Conservation (phyloP, 2,797 vertebrate species). For the Girardinus metallicus region DNA sequence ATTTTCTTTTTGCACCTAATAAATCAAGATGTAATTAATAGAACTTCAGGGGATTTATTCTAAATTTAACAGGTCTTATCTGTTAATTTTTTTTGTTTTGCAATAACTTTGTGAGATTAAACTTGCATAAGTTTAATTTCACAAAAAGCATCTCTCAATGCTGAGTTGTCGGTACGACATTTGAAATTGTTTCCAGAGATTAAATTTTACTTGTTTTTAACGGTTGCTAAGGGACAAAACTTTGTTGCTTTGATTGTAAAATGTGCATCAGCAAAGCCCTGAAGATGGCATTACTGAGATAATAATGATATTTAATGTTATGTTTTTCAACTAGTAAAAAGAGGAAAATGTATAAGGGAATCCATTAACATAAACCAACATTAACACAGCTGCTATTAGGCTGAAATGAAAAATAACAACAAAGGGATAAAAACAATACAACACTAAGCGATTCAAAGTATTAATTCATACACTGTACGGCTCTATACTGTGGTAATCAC, state of each 20-base stretch:
- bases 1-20: background rate
- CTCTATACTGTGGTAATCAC: slow-evolving; percentile 12
- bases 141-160: background rate
- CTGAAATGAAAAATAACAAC: background rate
- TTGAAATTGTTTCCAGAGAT: background rate
- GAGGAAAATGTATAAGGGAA: background rate
- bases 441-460: background rate
- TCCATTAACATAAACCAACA: background rate
- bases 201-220: background rate
- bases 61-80: background rate
- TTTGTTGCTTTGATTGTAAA: background rate
- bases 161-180: background rate
- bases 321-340: background rate
- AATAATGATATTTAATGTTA: slow-evolving; percentile 4
- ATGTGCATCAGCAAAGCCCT: background rate
- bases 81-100: background rate
- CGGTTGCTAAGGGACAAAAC: background rate
- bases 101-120: background rate
- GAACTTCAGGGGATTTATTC: background rate
- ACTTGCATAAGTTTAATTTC: no score
- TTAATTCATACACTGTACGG: background rate
- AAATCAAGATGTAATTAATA: background rate
- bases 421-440: no score
- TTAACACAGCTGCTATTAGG: background rate
- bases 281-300: slow-evolving; percentile 3